A percentile compares a stretch with the other conserved stretches of the same genome.
Evolutionary conservation across 2,113 vertebrate species (phyloP).

Genomic region (Centropus unirufus): DNA sequence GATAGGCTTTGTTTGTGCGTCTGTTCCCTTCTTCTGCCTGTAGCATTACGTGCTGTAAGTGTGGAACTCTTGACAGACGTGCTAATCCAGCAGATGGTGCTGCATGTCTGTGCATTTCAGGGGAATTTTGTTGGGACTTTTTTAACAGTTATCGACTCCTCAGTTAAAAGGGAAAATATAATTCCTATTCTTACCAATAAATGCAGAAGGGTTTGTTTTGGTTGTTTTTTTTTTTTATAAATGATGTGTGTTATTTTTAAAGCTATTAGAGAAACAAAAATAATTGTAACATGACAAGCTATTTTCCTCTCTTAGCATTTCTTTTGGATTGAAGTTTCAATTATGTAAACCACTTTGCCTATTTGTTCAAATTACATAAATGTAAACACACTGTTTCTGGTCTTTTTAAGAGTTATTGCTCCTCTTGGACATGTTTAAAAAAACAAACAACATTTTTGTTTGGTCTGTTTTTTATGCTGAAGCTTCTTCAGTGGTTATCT

Average conservation of each 20-base stretch:
- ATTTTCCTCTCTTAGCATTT: neutral
- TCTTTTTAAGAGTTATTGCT: neutral
- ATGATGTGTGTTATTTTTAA: constrained; percentile 9
- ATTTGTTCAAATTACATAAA: constrained; percentile 6
- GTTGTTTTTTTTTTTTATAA: neutral
- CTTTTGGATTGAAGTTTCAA: constrained; percentile 17
- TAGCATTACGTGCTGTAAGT: neutral
- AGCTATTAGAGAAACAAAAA: constrained; percentile 31
- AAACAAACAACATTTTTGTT: accelerated
- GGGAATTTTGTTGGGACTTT: neutral
- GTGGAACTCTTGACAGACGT: neutral
- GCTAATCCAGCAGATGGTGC: constrained; percentile 81
- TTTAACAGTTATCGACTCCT: neutral
- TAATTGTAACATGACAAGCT: constrained; percentile 19
- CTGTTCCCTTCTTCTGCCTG: neutral
- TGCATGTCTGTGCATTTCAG: constrained; percentile 71
- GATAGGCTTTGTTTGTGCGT: neutral
- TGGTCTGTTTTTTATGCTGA: neutral
- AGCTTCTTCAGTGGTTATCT: neutral
- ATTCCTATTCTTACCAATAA: neutral
- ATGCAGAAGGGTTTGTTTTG: neutral
- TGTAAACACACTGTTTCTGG: neutral
- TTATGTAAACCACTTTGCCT: neutral
- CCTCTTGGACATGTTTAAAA: neutral
- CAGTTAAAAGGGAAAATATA: constrained; percentile 24